phyloP scores from a whole-genome alignment of 2,888 invertebrate genomes.

The Aphodius sticticus region DNA sequence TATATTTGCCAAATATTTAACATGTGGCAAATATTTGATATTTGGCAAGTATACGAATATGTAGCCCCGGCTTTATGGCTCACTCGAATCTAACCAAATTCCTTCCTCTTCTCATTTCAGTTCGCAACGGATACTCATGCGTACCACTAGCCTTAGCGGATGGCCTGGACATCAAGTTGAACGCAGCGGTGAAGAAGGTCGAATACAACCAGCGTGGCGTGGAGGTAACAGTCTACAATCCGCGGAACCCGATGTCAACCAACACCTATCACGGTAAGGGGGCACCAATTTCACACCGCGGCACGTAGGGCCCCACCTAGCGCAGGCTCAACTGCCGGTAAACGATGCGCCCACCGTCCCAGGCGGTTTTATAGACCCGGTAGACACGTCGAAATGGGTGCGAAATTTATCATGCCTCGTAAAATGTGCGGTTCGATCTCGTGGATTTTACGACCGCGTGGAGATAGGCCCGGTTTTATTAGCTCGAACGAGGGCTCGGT shows the following conservation, averaged over 20 bases:
- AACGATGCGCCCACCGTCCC: neutral
- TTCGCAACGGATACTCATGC: conserved; percentile 96
- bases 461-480: neutral
- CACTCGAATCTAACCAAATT: too few relatives aligned
- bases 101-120: conserved; percentile 66
- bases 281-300: neutral
- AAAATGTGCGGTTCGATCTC: neutral
- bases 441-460: neutral
- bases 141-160: conserved; percentile 94
- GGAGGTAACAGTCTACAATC: conserved; percentile 80
- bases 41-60: too few relatives aligned
- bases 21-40: too few relatives aligned
- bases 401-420: neutral
- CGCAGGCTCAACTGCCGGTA: neutral
- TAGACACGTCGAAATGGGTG: neutral
- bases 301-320: neutral
- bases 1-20: too few relatives aligned
- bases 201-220: conserved; percentile 81
- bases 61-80: too few relatives aligned
- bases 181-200: conserved; percentile 88
- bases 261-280: conserved; percentile 65
- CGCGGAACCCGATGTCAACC: conserved; percentile 71
- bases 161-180: conserved; percentile 91
- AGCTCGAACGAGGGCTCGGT: neutral
- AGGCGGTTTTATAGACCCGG: neutral